Conservation (phyloP, 1,140 invertebrate species). For the Camponotus floridanus region DNA sequence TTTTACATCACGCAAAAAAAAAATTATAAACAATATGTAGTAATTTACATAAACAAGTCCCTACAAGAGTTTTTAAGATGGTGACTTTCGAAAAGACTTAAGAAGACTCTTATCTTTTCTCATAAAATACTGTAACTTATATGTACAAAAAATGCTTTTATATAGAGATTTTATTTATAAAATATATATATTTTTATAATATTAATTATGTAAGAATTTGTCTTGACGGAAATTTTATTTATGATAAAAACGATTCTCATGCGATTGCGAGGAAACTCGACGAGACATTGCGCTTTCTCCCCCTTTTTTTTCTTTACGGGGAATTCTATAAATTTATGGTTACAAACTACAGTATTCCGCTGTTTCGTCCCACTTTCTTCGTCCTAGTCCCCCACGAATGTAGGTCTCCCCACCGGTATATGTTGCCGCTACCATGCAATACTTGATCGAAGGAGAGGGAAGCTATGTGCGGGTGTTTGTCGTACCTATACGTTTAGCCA, state of each 20-base stretch:
- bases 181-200: constrained; percentile 34
- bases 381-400: constrained; percentile 78
- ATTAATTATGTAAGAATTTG: too few species aligned
- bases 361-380: constrained; percentile 76
- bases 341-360: constrained; percentile 19
- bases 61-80: background rate
- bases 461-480: background rate
- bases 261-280: background rate
- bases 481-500: constrained; percentile 13
- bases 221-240: too few species aligned
- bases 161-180: constrained; percentile 1
- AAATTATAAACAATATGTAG: background rate
- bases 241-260: background rate
- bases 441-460: background rate
- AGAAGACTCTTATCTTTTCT: background rate
- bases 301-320: background rate
- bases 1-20: too few species aligned
- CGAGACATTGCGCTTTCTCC: background rate
- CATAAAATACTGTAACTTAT: background rate
- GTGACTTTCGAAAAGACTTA: background rate
- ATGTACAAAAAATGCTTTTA: background rate
- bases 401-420: constrained; percentile 70
- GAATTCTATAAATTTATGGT: constrained; percentile 1
- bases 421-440: constrained; percentile 18
- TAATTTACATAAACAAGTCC: background rate